Base-by-base conservation (phyloP, 2,888 invertebrate species). In the Drosophila koepferae region DNA sequence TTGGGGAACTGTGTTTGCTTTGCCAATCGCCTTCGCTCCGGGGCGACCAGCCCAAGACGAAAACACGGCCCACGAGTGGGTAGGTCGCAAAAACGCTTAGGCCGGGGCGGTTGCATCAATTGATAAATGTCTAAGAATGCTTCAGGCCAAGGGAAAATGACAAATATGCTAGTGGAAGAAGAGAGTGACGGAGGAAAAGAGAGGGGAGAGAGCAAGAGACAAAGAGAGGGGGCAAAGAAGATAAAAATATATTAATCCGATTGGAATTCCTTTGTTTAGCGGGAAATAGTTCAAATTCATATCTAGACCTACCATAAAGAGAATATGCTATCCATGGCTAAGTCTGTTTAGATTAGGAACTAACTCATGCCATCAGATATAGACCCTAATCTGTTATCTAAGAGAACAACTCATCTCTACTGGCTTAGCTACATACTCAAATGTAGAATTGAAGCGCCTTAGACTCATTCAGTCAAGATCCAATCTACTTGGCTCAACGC, bases 1-100 rank as follows among this genome's bases (percentile, higher is more conserved):
- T 63, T 49, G 53, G 38, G 49, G 12, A 51, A 34, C 67, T 63
- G 41, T 81, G 75, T 72, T 84, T 84, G 70, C 84, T 68, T 68
- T 69, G 63, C 84, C 89, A 89, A 81, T 31, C 28, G n/a, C 28
- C 55, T 41, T 41, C 41, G 23, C 55, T 55, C 6, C 55, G 16
- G 53, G 53, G 48, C 48, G 51, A 7, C 31, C 31, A n/a, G 49
- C 49, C 49, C 49, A 48, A 48, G 23, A 48, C 7, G 31, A 12
- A 69, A 84, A 67, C 54, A 67, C 54, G 64, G 64, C 63, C 72
- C 44, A 36, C 63, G 49, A 56, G 63, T 70, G 62, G 77, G 77
- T 31, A 48, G 48, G 7, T 6, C 38, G 6, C 14, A 2, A 9
- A 9, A 38, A 14, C 38, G 23, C 23, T 38, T n/a, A 43, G 68